Evolutionary conservation across 2,113 vertebrate species (phyloP), one percentile per base, ranked within the genome.

Genomic region (Rhegmatorhina hoffmannsi): DNA sequence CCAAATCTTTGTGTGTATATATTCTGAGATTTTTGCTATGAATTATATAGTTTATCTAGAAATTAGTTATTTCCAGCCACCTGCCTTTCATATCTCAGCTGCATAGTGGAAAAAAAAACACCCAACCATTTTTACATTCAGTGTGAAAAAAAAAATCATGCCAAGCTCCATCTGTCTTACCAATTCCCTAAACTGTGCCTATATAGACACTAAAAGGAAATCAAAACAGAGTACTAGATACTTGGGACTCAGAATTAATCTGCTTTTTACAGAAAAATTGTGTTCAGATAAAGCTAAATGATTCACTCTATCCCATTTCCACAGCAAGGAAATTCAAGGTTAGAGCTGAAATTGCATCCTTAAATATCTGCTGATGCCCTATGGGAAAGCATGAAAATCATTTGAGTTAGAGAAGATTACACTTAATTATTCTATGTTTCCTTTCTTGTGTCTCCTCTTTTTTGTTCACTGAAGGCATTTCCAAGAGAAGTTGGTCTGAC

Each of bases 201-300:
- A 75, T 87, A 92, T 66, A 88, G 84, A 84, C 92, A 84, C 78
- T 92, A 81, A 90, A 95, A 91, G 72, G 68, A 92, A 96, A 95
- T 94, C 82, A 94, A 96, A 95, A 95, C 6, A 2, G 93, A 91
- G 47, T 96, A 96, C 84, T 94, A 95, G 91, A 91, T 96, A 83
- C 84, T 72, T 86, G 94, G 89, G 91, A 92, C 75, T 13, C 36
- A 90, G 75, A 95, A 89, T 94, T 95, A 92, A 92, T 90, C 64
- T 85, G 72, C 75, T 91, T 95, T 93, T 82, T 94, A 90, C 76
- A 79, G 87, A 89, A 95, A 92, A 96, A 96, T 40, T 88, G 89
- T 75, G 86, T 87, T 93, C 82, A 89, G 76, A 91, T 96, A 89
- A 95, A 90, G 82, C 69, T 78, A 94, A 93, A 86, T 90, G 36